Base-by-base conservation (phyloP, 2,797 vertebrate species). In the Intellagama lesueurii region DNA sequence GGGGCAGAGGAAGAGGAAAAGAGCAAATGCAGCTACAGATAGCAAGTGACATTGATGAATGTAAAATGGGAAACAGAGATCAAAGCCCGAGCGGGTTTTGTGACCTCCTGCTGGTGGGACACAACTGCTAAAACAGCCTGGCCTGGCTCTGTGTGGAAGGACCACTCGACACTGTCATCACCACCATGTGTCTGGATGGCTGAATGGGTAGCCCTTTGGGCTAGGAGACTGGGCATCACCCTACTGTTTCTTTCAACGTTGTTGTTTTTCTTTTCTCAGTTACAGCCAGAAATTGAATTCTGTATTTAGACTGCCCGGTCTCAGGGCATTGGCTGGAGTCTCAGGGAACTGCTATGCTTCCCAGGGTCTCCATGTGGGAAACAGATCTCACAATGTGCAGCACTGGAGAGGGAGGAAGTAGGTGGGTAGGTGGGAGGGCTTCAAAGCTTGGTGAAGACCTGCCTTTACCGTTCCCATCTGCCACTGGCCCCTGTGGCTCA, bases 51-150 rank as follows among this genome's bases (percentile, higher is more conserved):
- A 66, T 73, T 88, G 83, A 88, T 86, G 30, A 66, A 86, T 82
- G 83, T 64, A 86, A 85, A 88, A 72, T 40, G 72, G 49, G 80
- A 83, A 90, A 49, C 79, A 32, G 78, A 82, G 85, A 86, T 83
- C 73, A 88, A 88, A 86, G 49, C 30, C 30, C 16, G 47, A 86
- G 49, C 30, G 30, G n/a, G 49, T 6, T 77, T 28, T 16, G 5
- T 83, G 87, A 86, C 87, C 79, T 82, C 73, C 49, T 60, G 78
- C 64, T 78, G 64, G 64, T 78, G 78, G 49, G 79, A 73, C 22
- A 40, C 60, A 86, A 81, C 52, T 44, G 60, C 56, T 19, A 76
- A 26, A 16, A 49, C 35, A 22, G 32, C 24, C 1, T 76, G 22
- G 77, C 44, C 32, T 26, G 16, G 3, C 4, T 73, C 81, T 81